Evolutionary conservation across 2,113 vertebrate genomes (phyloP).

Genomic region (Nematolebias whitei): DNA sequence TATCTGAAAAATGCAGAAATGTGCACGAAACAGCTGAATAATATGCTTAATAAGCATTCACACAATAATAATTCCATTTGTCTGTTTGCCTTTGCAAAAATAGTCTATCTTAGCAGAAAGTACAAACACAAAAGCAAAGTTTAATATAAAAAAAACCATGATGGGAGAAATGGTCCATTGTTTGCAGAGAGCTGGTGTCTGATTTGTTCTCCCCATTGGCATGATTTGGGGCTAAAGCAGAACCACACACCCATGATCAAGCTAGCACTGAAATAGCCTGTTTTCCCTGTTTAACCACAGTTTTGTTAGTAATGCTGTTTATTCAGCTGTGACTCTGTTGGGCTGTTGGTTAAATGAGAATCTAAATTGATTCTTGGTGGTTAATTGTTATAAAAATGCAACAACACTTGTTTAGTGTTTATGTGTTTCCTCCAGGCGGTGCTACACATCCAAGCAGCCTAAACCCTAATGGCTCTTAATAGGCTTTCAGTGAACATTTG

Average conservation of each 20-base stretch:
- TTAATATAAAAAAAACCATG: slow-evolving; percentile 36
- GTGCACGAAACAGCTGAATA: too few relatives aligned
- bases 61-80: too few relatives aligned
- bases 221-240: slow-evolving; percentile 22
- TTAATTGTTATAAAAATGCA: slow-evolving; percentile 62
- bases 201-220: slow-evolving; percentile 29
- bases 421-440: slow-evolving; percentile 47
- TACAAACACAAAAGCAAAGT: slow-evolving; percentile 10
- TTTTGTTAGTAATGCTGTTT: slow-evolving; percentile 46
- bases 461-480: slow-evolving; percentile 58
- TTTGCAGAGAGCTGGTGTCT: slow-evolving; percentile 30
- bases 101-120: not conserved
- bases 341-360: slow-evolving; percentile 51
- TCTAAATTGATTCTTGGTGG: slow-evolving; percentile 57
- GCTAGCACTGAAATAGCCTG: not conserved
- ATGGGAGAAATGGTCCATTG: slow-evolving; percentile 29
- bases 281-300: slow-evolving; percentile 27
- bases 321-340: slow-evolving; percentile 53
- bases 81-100: not conserved
- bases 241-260: slow-evolving; percentile 18
- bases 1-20: too few relatives aligned
- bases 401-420: slow-evolving; percentile 49
- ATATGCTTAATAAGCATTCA: too few relatives aligned
- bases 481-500: slow-evolving; percentile 52
- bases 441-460: slow-evolving; percentile 22